Evolutionary conservation across 64 coral and sea anemone species (phyloP).

Genomic region (Astreopora myriophthalma): DNA sequence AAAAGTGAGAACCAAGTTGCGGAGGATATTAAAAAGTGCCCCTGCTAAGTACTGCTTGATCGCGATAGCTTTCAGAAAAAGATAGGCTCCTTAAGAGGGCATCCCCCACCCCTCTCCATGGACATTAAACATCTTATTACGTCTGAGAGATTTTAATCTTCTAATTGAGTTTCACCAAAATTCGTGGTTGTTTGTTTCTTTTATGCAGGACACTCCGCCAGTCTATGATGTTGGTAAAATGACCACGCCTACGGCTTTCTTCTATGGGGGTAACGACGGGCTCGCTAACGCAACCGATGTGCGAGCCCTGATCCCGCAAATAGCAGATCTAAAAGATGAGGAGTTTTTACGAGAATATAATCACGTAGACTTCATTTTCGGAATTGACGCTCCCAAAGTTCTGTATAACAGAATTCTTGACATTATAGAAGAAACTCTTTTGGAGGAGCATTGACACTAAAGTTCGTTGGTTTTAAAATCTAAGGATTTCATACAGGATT

Average conservation of each 20-base stretch:
- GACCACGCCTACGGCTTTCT: constrained; percentile 50
- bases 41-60: too few relatives aligned
- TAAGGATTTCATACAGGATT: too few relatives aligned
- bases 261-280: constrained; percentile 29
- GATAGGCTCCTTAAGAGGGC: too few relatives aligned
- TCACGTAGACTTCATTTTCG: constrained; percentile 74
- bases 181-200: neutral
- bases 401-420: constrained; percentile 51
- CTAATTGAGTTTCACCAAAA: neutral
- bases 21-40: too few relatives aligned
- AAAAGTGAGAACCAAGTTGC: too few relatives aligned
- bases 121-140: too few relatives aligned
- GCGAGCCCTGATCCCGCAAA: neutral
- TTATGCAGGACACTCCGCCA: constrained; percentile 53
- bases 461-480: too few relatives aligned
- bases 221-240: constrained; percentile 67
- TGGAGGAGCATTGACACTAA: neutral
- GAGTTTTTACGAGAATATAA: constrained; percentile 55
- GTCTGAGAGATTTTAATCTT: neutral
- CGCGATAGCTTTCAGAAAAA: too few relatives aligned
- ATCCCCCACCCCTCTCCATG: too few relatives aligned
- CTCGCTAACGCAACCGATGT: constrained; percentile 61
- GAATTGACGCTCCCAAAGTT: constrained; percentile 42
- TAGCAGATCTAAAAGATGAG: neutral
- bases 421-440: neutral